Conservation (phyloP, 1,140 invertebrate species). For the Papilio glaucus region DNA sequence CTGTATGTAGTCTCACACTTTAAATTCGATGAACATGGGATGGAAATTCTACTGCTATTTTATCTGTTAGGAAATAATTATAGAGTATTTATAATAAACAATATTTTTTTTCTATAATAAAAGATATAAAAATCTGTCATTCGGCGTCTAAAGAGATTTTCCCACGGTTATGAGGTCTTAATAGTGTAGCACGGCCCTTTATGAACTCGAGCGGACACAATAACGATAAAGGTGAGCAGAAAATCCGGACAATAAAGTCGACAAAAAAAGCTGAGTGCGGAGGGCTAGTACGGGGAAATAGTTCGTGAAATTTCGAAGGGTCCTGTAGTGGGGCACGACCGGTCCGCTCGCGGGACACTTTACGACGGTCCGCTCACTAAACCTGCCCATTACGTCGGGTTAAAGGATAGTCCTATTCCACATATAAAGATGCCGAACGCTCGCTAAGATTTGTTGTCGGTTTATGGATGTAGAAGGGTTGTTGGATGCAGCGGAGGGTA, state of each 20-base stretch:
- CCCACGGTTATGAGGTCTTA: slow-evolving; percentile 82
- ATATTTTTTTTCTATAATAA: slow-evolving; percentile 16
- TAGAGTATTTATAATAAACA: slow-evolving; percentile 15
- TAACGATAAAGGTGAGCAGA: slow-evolving; percentile 82
- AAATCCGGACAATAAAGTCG: slow-evolving; percentile 82
- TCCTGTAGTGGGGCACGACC: slow-evolving; percentile 53
- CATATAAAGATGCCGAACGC: slow-evolving; percentile 81
- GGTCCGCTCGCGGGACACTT: slow-evolving; percentile 66
- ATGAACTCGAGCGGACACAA: slow-evolving; percentile 81
- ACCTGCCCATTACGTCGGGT: slow-evolving; percentile 81
- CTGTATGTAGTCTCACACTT: too few relatives aligned
- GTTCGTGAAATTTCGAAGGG: slow-evolving; percentile 81
- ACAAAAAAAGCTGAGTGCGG: slow-evolving; percentile 75
- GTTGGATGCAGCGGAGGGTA: slow-evolving; percentile 70
- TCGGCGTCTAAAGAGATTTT: slow-evolving; percentile 60
- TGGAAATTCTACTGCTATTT: too few relatives aligned
- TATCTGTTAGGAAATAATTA: too few relatives aligned
- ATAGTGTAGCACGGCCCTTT: slow-evolving; percentile 75
- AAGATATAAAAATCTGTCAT: slow-evolving; percentile 15
- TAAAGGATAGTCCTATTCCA: slow-evolving; percentile 78
- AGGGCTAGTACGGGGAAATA: slow-evolving; percentile 80
- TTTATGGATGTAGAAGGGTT: slow-evolving; percentile 82
- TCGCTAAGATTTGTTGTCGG: slow-evolving; percentile 79
- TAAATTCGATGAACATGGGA: too few relatives aligned
- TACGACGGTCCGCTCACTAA: slow-evolving; percentile 80